Evolutionary conservation across 2,113 vertebrate species (phyloP), one percentile per base, ranked within the genome.

Genomic region (Notechis scutatus): DNA sequence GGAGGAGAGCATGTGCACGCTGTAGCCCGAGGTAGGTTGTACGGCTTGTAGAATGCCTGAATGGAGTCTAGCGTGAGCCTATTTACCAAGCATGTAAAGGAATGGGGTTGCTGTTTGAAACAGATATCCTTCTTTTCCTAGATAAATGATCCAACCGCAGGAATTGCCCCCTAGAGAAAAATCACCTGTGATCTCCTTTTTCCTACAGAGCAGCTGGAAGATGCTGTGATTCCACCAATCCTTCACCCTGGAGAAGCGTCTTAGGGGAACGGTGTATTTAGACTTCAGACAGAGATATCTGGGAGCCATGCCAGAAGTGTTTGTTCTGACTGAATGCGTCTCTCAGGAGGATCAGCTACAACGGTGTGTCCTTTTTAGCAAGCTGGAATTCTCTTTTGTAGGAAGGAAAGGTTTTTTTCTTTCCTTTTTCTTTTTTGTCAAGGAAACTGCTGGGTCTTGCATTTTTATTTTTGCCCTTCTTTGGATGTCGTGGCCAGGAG

Each of bases 251-350:
- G 88, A 93, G 88, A 50, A 61, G 45, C 3, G 12, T 93, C 92
- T 90, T 61, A 21, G 74, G 74, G 88, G 92, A 93, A 55, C 5
- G 8, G 81, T 45, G 12, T 57, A 52, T 87, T 90, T 86, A 61
- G 92, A 87, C 88, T 93, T 90, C 88, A 90, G 88, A 90, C 39
- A 61, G 55, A 64, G 92, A 55, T 93, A 88, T 90, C 92, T 86
- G 88, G 92, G 88, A 93, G 88, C 81, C 2, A 7, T 87, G 92
- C 92, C 92, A 93, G 89, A 20, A 81, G 55, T 39, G 4, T 9
- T 15, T 45, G 24, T 55, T 26, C 69, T 50, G 69, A 85, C 39
- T 39, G 55, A 50, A 85, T 47, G 23, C n/a, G 26, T 86, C 86
- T 61, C 69, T 88, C 50, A 11, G 55, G 88, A 52, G 69, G 92